Evolutionary conservation across 2,888 invertebrate genomes (phyloP), one percentile per base, ranked within the genome.

Genomic region (Polydrusus pterygomalis): DNA sequence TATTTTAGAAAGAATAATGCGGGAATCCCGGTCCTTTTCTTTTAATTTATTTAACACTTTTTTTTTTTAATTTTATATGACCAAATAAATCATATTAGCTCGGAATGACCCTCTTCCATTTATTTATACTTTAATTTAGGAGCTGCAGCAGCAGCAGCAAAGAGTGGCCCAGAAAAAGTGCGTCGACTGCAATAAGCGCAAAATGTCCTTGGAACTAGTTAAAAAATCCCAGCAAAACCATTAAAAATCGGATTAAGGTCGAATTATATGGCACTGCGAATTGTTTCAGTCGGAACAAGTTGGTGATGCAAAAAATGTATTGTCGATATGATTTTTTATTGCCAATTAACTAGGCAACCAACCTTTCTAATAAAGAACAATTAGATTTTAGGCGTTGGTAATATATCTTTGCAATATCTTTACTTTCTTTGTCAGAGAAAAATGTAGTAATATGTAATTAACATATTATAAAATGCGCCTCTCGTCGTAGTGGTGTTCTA

Each of bases 181-280:
- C 72, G 72, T 63, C 77, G 73, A 73, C 73, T 65, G 73, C 70
- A 70, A 45, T 68, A 47, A 71, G 68, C 34, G 17, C 63, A 64
- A 69, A 73, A 18, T 51, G 77, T 77, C 77, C 77, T 77, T 77
- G 73, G 25, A 69, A 60, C 70, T 38, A 49, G 70, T 69, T 65
- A 67, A 77, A 76, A 71, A 71, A 76, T 75, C 49, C 65, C 43
- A 15, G 17, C 34, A 75, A 69, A 75, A 75, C 75, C 71, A 71
- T 76, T 76, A 76, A 76, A 76, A 76, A 71, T 72, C 56, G 62
- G 76, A 68, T 72, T 76, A 73, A 76, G 76, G 76, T 76, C 69
- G 69, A 60, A 49, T 20, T 62, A 18, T 70, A 45, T 70, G 62
- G 60, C 62, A 69, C 74, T 65, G 60, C 60, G 45, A 67, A 74